phyloP scores from a whole-genome alignment of 2,797 vertebrate genomes.

The Meriones psammophilus region DNA sequence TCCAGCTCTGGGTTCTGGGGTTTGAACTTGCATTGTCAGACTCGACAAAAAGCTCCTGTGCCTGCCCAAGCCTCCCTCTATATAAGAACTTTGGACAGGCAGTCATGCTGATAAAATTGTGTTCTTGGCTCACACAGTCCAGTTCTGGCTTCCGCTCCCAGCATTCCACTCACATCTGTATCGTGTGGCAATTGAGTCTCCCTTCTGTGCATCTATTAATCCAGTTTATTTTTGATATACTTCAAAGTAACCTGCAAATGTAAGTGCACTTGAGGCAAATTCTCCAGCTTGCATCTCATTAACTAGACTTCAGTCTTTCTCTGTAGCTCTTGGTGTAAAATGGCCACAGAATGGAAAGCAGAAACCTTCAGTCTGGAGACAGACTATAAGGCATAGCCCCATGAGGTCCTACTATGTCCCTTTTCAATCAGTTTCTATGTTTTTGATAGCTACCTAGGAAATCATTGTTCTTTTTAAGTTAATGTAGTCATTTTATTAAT shows the following conservation, averaged over 20 bases:
- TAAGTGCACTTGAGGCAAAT: not conserved
- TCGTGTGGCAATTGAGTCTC: not conserved
- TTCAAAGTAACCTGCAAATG: not conserved
- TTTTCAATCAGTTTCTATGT: not conserved
- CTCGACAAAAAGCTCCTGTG: not conserved
- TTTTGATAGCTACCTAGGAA: not conserved
- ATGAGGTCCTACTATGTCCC: fast-evolving
- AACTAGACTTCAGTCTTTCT: not conserved
- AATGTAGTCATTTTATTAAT: not conserved
- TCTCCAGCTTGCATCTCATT: not conserved
- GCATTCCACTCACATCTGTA: not conserved
- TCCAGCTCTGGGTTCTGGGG: not conserved
- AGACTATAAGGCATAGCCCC: too few species aligned
- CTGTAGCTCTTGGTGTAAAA: not conserved
- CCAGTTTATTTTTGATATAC: not conserved
- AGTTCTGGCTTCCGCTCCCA: not conserved
- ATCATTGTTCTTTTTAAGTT: not conserved
- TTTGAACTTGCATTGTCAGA: not conserved
- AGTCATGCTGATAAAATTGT: not conserved
- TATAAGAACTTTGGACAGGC: not conserved
- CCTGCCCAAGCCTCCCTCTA: not conserved
- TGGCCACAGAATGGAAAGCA: not conserved
- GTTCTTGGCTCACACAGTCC: fast-evolving
- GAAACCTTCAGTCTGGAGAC: not conserved
- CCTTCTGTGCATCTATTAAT: not conserved